phyloP scores from a whole-genome alignment of 2,888 invertebrate genomes.

The Chironomus tentans region DNA sequence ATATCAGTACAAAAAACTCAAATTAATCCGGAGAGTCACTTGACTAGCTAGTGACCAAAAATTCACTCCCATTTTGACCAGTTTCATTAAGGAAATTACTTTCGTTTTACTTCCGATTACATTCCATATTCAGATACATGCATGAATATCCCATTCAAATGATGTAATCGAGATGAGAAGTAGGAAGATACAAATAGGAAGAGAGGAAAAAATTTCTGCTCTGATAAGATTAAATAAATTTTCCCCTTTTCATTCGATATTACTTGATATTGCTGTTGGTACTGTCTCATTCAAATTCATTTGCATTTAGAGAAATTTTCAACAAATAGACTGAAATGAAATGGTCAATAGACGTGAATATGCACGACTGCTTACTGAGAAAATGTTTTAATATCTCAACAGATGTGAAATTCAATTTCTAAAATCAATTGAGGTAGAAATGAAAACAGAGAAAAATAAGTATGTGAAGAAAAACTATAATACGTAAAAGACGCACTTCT shows the following conservation, averaged over 20 bases:
- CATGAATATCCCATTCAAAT: not conserved
- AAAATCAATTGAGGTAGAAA: not conserved
- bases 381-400: not conserved
- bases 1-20: not conserved
- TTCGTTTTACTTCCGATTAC: slow-evolving; percentile 17
- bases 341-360: not conserved
- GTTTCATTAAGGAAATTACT: slow-evolving; percentile 16
- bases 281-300: not conserved
- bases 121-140: not conserved
- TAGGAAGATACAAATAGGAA: not conserved
- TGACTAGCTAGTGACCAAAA: not conserved
- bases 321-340: not conserved
- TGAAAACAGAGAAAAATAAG: not conserved
- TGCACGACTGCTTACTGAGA: not conserved
- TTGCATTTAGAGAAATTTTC: not conserved
- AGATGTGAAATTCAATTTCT: not conserved
- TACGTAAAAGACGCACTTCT: too few relatives aligned
- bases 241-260: not conserved
- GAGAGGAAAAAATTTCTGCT: not conserved
- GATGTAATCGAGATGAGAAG: not conserved
- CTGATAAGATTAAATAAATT: not conserved
- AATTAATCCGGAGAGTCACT: not conserved
- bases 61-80: slow-evolving; percentile 22
- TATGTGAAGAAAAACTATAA: too few relatives aligned
- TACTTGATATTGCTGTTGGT: not conserved